A percentile compares a stretch with the other conserved stretches of the same genome.
Evolutionary conservation across 2,113 vertebrate genomes (phyloP).

Genomic region (Poeciliopsis prolifica): DNA sequence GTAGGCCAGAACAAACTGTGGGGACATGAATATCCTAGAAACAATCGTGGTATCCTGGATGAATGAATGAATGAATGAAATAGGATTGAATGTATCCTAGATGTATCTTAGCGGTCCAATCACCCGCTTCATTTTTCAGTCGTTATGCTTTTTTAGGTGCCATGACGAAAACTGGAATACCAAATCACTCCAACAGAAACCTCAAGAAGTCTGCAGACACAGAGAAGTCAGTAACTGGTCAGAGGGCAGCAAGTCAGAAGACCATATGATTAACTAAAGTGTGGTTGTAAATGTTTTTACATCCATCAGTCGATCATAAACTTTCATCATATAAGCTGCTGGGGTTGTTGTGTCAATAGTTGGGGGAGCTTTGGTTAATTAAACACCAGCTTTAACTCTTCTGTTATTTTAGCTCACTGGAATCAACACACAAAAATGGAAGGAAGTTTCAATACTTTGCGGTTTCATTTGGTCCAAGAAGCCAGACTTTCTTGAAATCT

Average conservation of each 20-base stretch:
- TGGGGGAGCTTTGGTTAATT: not conserved
- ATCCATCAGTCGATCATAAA: not conserved
- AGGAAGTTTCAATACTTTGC: not conserved
- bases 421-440: not conserved
- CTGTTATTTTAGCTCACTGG: not conserved
- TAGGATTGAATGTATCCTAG: no score
- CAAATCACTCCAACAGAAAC: not conserved
- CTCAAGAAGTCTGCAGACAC: not conserved
- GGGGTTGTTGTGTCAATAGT: not conserved
- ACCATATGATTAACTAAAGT: not conserved
- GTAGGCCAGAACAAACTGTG: slow-evolving; percentile 80
- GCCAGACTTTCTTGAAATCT: not conserved
- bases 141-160: slow-evolving; percentile 7
- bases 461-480: not conserved
- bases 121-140: slow-evolving; percentile 59
- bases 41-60: slow-evolving; percentile 78
- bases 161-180: slow-evolving; percentile 37
- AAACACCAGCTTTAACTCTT: not conserved
- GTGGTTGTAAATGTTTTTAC: slow-evolving; percentile 1
- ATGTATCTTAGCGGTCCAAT: slow-evolving; percentile 34
- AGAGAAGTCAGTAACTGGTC: not conserved
- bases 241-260: not conserved
- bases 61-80: no score
- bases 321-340: not conserved
- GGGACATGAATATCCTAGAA: slow-evolving; percentile 83